Base-by-base conservation (phyloP, 1,140 invertebrate genomes). In the Batillaria attramentaria region DNA sequence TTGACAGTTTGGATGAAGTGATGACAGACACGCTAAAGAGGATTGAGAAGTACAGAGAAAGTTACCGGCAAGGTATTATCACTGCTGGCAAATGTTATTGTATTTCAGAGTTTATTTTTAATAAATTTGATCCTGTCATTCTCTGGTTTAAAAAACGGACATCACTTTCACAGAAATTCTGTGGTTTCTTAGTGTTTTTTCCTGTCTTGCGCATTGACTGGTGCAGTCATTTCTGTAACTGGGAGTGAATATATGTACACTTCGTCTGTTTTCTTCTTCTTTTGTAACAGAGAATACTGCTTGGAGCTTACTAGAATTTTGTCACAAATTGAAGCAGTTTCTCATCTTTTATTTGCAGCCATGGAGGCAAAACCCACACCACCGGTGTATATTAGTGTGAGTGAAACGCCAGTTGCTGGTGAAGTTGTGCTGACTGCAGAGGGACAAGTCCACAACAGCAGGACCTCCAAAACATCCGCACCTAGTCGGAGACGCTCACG, bases 11-110 rank as follows among this genome's bases (percentile, higher is more conserved):
- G 72, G 50, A 73, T 28, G 72, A 73, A 37, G 72, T 60, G 8
- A 57, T 73, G 72, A 73, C 72, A 37, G 72, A 57, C 33, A 57
- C 46, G 1, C 35, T 73, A 31, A 73, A 35, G 37, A 33, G 72
- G 6, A 57, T 42, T n/a, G 46, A 73, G 46, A 73, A 37, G n/a
- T 18, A 57, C 2, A 42, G 28, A 33, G 31, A 73, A 37, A 57
- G 72, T 37, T 73, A 37, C 33, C 46, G 37, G 35, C 18, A 37
- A 57, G 72, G 33, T 46, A 50, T 6, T 18, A 28, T n/a, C n/a
- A n/a, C n/a, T n/a, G n/a, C n/a, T n/a, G n/a, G n/a, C n/a, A n/a
- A n/a, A n/a, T n/a, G n/a, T n/a, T n/a, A n/a, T n/a, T n/a, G n/a
- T n/a, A n/a, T n/a, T n/a, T n/a, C n/a, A n/a, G n/a, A n/a, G n/a